Base-by-base conservation (phyloP, 1,140 invertebrate species). In the Cydia amplana region DNA sequence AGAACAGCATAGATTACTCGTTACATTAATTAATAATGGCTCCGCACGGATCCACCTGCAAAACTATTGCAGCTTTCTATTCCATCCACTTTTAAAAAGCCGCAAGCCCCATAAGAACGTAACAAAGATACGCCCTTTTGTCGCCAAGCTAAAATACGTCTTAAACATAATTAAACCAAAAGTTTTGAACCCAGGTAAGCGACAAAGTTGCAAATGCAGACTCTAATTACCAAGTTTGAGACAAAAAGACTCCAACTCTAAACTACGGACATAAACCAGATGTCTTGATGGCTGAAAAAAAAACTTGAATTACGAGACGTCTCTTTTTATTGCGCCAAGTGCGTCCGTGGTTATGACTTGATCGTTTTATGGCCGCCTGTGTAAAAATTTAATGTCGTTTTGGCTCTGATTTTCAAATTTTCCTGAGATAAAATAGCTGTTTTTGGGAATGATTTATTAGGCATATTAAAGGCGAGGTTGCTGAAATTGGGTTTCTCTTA, bases 291-390 rank as follows among this genome's bases (percentile, higher is more conserved):
- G 32, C 55, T 72, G 6, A 25, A 73, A 75, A 78, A 78, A 72
- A 74, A 75, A 79, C 76, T 75, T 75, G 74, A 79, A 76, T 75
- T 82, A 82, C 75, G 77, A 70, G 75, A 82, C 77, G 76, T 80
- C 75, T 43, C 40, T 49, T 83, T 83, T 81, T 82, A 82, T 80
- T 80, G 76, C 77, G 51, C 73, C 70, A 79, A 83, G 79, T 83
- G 75, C 81, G 81, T 79, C 78, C 55, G 77, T 75, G 75, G 81
- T 78, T 78, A 81, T 83, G 80, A 79, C 75, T 75, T 77, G 78
- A 83, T 83, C 75, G 79, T 76, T 83, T 83, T 83, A 83, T 74
- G 78, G 78, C 40, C 70, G 9, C 75, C 75, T 83, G 77, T 79
- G 78, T 79, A 79, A 77, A 81, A 80, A 77, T 82, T 78, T 80